Conservation (phyloP, 2,888 invertebrate species). For the Erebia aethiops region DNA sequence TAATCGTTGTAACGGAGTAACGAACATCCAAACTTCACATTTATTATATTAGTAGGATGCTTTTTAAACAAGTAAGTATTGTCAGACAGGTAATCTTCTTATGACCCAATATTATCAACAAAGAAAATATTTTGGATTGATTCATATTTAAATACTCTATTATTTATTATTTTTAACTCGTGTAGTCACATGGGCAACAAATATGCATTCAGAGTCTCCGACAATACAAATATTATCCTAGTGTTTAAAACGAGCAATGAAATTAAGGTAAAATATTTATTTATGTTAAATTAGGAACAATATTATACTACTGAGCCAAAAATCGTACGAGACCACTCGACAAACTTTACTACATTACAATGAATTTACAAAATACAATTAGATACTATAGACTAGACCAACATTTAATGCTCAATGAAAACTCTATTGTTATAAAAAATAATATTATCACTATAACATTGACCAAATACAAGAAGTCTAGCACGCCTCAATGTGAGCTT, state of each 20-base stretch:
- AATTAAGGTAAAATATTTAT: constrained; percentile 40
- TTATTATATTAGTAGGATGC: no score
- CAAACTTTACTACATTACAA: neutral
- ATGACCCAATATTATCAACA: neutral
- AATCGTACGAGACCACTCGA: constrained; percentile 36
- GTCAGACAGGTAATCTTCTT: constrained; percentile 16
- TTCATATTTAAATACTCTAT: neutral
- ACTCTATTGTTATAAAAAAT: constrained; percentile 26
- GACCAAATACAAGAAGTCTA: constrained; percentile 1
- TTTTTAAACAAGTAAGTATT: constrained; percentile 27
- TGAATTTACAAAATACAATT: constrained; percentile 38
- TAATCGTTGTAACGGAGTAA: no score
- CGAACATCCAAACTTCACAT: no score
- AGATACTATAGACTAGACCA: constrained; percentile 63
- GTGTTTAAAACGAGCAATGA: constrained; percentile 49
- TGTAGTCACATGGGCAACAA: no score
- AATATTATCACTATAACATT: constrained; percentile 19
- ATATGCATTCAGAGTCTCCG: constrained; percentile 15
- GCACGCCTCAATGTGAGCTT: constrained; percentile 16
- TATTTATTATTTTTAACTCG: neutral
- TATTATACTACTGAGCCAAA: constrained; percentile 63
- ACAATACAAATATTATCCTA: constrained; percentile 39
- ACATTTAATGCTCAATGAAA: constrained; percentile 23
- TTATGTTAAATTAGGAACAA: constrained; percentile 55
- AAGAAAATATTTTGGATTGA: neutral